phyloP scores from a whole-genome alignment of 2,797 vertebrate species.

The Australoheros facetus region DNA sequence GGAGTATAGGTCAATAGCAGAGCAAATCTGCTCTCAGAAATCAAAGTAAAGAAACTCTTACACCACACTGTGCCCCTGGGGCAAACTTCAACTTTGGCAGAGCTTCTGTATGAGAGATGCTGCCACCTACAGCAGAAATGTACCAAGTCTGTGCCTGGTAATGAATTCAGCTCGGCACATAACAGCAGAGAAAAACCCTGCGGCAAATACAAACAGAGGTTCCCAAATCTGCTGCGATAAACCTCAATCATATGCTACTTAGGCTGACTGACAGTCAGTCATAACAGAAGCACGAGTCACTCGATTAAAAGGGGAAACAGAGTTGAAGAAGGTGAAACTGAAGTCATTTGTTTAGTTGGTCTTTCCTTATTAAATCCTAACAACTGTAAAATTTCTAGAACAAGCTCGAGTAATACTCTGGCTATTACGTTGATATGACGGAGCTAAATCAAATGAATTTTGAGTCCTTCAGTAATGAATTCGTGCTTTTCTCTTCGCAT shows the following conservation, averaged over 20 bases:
- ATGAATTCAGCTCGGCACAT: slow-evolving; percentile 68
- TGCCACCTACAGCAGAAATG: slow-evolving; percentile 74
- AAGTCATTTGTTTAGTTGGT: slow-evolving; percentile 57
- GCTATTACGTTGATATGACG: neutral
- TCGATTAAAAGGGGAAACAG: slow-evolving; percentile 56
- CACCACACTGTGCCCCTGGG: slow-evolving; percentile 59
- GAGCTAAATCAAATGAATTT: neutral
- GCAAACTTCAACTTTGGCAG: slow-evolving; percentile 61
- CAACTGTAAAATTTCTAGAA: slow-evolving; percentile 34
- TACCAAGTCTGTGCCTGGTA: slow-evolving; percentile 45
- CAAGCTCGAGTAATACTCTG: slow-evolving; percentile 3
- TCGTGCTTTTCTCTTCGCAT: neutral
- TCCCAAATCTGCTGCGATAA: slow-evolving; percentile 72
- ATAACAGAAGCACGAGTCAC: slow-evolving; percentile 61
- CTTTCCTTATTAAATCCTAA: slow-evolving; percentile 49
- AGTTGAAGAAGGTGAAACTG: slow-evolving; percentile 60
- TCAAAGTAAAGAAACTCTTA: slow-evolving; percentile 59
- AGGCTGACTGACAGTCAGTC: slow-evolving; percentile 70
- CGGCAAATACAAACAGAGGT: slow-evolving; percentile 68
- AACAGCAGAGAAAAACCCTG: slow-evolving; percentile 61
- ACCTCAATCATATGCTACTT: slow-evolving; percentile 71
- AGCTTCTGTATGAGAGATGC: slow-evolving; percentile 59
- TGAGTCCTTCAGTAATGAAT: neutral
- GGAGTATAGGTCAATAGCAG: slow-evolving; percentile 50
- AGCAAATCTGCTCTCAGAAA: slow-evolving; percentile 46